Evolutionary conservation across 2,888 invertebrate species (phyloP).

Genomic region (Odontothrips loti): DNA sequence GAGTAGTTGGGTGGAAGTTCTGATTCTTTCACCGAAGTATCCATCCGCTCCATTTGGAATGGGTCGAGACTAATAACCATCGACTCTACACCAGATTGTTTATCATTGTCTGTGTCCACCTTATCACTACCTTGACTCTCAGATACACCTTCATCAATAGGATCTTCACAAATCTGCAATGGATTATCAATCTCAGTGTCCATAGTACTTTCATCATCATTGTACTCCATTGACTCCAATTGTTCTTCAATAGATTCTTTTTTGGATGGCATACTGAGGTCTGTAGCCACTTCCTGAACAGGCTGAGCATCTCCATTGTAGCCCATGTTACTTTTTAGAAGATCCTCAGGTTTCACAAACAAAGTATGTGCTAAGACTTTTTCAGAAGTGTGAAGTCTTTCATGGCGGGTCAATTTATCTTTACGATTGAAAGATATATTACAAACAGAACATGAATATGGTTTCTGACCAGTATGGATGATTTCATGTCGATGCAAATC

Average conservation of each 20-base stretch:
- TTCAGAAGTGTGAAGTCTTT: slow-evolving; percentile 56
- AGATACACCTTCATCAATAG: background rate
- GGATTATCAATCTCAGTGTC: background rate
- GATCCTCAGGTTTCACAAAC: background rate
- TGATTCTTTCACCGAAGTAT: background rate
- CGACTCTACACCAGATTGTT: slow-evolving; percentile 3
- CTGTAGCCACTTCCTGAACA: background rate
- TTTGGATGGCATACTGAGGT: background rate
- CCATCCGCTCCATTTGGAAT: slow-evolving; percentile 9
- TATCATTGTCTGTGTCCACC: background rate
- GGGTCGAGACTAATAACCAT: slow-evolving; percentile 4
- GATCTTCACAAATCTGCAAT: background rate
- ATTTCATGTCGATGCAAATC: slow-evolving; percentile 64
- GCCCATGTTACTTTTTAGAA: background rate
- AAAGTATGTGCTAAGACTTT: background rate
- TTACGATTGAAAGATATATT: slow-evolving; percentile 59
- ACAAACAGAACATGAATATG: slow-evolving; percentile 68
- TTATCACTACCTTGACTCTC: background rate
- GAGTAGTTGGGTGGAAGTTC: background rate
- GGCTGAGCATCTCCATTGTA: background rate
- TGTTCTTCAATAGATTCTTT: background rate
- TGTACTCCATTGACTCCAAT: background rate
- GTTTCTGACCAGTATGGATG: slow-evolving; percentile 67
- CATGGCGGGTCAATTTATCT: slow-evolving; percentile 62
- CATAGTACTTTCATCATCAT: background rate